Conservation (phyloP, 2,888 invertebrate genomes). For the Lasioglossum villosulum region DNA sequence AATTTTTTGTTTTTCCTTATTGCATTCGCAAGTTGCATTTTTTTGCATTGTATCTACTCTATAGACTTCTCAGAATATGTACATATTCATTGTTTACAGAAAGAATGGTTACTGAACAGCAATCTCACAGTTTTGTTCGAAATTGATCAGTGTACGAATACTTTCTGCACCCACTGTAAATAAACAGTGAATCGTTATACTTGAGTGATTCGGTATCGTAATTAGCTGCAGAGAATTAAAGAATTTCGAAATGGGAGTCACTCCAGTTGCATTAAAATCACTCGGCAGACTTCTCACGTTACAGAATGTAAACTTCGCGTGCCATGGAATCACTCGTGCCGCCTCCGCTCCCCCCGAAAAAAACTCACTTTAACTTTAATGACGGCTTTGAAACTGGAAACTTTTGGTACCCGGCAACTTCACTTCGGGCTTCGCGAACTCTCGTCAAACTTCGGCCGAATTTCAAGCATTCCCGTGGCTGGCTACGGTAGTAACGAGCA, state of each 20-base stretch:
- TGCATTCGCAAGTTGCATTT: no score
- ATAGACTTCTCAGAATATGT: no score
- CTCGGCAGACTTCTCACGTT: background rate
- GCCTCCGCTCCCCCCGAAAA: background rate
- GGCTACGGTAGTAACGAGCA: conserved; percentile 25
- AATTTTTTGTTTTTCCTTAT: no score
- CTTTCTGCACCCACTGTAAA: no score
- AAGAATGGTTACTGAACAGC: no score
- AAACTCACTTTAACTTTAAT: conserved; percentile 27
- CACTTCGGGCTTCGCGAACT: conserved; percentile 6
- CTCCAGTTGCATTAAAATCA: background rate
- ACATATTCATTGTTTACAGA: no score
- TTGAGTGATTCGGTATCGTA: no score
- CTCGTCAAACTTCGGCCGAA: conserved; percentile 12
- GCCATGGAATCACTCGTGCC: background rate
- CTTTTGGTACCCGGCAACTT: conserved; percentile 13
- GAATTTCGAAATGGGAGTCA: background rate
- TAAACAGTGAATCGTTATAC: background rate
- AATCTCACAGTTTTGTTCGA: no score
- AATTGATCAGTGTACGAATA: no score
- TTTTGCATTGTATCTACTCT: no score
- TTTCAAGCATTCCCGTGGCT: conserved; percentile 14
- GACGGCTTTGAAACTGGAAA: conserved; percentile 2
- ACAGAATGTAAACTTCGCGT: conserved; percentile 4
- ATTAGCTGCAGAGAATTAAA: background rate